Evolutionary conservation across 2,888 invertebrate genomes (phyloP), one percentile per base, ranked within the genome.

Genomic region (Argyresthia albistria): DNA sequence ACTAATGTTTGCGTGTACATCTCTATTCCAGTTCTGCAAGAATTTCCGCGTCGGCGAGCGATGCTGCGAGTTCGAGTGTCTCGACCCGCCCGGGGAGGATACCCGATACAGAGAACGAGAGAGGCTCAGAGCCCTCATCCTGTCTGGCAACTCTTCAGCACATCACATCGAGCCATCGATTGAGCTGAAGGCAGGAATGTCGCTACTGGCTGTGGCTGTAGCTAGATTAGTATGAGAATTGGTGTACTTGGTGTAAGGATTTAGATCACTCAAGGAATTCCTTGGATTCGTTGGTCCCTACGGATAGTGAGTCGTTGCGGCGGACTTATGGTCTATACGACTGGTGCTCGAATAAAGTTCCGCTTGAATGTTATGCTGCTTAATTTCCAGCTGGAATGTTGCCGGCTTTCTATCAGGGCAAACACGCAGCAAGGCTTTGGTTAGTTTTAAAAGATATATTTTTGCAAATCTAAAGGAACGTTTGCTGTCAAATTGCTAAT

Each of bases 51-150:
- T 94, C 51, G 95, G 95, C 51, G 93, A 93, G 70, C 89, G 93
- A 55, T 97, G 97, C 83, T 97, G 97, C 73, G 94, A 96, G 71
- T 97, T 96, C 79, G 93, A 93, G 70, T 97, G 97, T 76, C 88
- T 95, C 62, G 95, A 96, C 77, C 92, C 92, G 0, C 92, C 92
- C 0, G 92, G 92, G 0, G 90, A 92, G 63, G 91, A 91, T 70
- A 86, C 78, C 53, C 73, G 88, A 50, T 91, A 91, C 74, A 84
- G 88, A 60, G 90, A 90, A 65, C 73, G 91, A 43, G 82, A 90
- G 72, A 78, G 90, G 14, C 88, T 91, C 51, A 80, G 90, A 1
- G 90, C 90, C 11, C 88, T 90, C 60, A 91, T 91, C 61, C 76
- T 91, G 16, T 83, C 90, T 0, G 91, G 91, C 9, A 90, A 90